Conservation (phyloP, 2,797 vertebrate species). For the Coluber constrictor region DNA sequence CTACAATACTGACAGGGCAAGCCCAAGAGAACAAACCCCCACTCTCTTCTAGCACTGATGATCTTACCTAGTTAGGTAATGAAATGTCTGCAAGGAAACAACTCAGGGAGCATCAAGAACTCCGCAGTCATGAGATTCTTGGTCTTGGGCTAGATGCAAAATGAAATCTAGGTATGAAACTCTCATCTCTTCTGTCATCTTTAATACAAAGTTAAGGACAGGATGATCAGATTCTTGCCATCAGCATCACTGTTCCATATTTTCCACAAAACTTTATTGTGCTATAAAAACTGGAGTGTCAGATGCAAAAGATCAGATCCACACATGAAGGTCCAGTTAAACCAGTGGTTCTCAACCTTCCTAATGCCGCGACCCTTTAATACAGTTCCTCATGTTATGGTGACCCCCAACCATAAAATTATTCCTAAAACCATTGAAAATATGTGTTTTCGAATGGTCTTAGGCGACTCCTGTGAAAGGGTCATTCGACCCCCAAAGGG, state of each 20-base stretch:
- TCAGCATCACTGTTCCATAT: not conserved
- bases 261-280: not conserved
- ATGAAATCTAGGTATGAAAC: not conserved
- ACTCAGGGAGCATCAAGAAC: not conserved
- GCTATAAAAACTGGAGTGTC: not conserved
- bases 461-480: too few species aligned
- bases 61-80: not conserved
- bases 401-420: too few species aligned
- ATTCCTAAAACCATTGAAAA: too few species aligned
- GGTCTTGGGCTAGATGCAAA: not conserved
- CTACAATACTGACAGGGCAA: too few species aligned
- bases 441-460: too few species aligned
- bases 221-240: not conserved
- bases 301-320: not conserved
- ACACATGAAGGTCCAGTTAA: not conserved
- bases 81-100: not conserved
- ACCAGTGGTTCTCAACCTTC: not conserved
- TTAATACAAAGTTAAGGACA: not conserved
- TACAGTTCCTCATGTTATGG: too few species aligned
- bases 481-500: too few species aligned
- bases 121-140: not conserved
- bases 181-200: not conserved
- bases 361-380: too few species aligned
- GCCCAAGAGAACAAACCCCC: not conserved
- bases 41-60: not conserved